Base-by-base conservation (phyloP, 1,140 invertebrate species). In the Danaus plexippus region DNA sequence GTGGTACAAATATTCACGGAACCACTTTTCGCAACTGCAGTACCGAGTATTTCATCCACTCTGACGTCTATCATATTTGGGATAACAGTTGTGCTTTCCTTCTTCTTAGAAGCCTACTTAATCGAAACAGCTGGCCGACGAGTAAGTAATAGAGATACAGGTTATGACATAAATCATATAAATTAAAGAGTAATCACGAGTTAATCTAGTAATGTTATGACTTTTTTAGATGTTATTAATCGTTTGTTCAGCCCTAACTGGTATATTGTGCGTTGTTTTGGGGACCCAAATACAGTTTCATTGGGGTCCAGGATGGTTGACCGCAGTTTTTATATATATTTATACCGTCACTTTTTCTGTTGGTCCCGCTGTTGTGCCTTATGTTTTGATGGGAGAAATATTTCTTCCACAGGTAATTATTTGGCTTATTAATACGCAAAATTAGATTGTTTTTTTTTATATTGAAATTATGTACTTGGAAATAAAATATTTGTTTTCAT, bases 321-420 rank as follows among this genome's bases (percentile, higher is more conserved):
- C 69, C 0, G 63, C 69, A 0, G 41, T 75, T 3, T 59, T 70
- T 4, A 73, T 79, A 11, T 69, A 71, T 45, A 1, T 69, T 0
- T 79, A 67, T 57, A 49, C 58, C 9, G 42, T 63, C 0, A 40
- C 65, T 9, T 77, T 66, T 46, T 67, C 54, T 0, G 43, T 76
- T 4, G 78, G 76, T 0, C 67, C 71, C 9, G 76, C 73, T 0
- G 77, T 71, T 1, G 69, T 81, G 1, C 76, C 76, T 3, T 74
- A 53, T 11, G 68, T 81, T 4, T 18, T 79, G 0, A 42, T 61
- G 6, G 71, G 67, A 43, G 78, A 81, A 51, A 61, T 79, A 8
- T 81, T 77, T 47, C 58, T 79, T 47, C 76, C 78, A 13, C 71
- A 80, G 69, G 79, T 80, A 47, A n/a, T 43, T 45, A 48, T n/a